Evolutionary conservation across 1,140 invertebrate genomes (phyloP).

Genomic region (Diorhabda elongata): DNA sequence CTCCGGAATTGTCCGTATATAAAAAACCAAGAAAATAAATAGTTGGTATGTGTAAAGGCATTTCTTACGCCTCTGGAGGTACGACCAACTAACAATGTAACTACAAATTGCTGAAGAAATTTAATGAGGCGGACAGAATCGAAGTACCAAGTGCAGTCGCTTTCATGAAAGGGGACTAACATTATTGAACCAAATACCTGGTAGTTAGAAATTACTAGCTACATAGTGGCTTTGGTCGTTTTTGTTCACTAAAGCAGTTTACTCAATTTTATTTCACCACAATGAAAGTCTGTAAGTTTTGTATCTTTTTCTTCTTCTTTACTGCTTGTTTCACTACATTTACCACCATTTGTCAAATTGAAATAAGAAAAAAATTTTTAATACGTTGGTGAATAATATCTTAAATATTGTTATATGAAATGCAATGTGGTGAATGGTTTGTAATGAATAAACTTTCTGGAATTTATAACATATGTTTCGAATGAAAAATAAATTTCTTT

Average conservation of each 20-base stretch:
- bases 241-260: neutral
- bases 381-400: too few relatives aligned
- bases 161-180: neutral
- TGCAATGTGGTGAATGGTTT: too few relatives aligned
- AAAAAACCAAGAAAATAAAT: neutral
- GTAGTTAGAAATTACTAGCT: neutral
- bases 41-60: neutral
- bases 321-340: too few relatives aligned
- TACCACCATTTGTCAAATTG: too few relatives aligned
- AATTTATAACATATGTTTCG: too few relatives aligned
- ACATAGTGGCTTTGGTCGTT: neutral
- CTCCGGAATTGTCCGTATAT: neutral
- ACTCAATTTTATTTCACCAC: too few relatives aligned
- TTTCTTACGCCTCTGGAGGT: neutral
- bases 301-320: too few relatives aligned
- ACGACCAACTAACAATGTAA: neutral
- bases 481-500: too few relatives aligned
- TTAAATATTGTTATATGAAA: too few relatives aligned
- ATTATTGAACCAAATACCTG: conserved; percentile 2
- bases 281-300: too few relatives aligned
- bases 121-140: neutral
- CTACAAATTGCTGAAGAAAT: conserved; percentile 2
- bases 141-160: neutral
- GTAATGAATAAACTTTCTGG: too few relatives aligned
- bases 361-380: too few relatives aligned